phyloP scores from a whole-genome alignment of 1,140 invertebrate species.

The Hesperophylax magnus region DNA sequence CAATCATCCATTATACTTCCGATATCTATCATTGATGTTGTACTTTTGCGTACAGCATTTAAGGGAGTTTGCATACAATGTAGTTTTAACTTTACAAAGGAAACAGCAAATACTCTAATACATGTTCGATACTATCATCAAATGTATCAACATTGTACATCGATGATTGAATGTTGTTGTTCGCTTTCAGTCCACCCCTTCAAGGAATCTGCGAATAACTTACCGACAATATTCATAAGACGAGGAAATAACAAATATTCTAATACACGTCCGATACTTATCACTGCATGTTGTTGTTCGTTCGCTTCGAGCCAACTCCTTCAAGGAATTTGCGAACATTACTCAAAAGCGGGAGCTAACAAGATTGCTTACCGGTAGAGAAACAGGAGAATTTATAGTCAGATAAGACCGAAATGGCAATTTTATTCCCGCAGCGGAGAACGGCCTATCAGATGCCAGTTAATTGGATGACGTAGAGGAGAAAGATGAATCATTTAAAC shows the following conservation, averaged over 20 bases:
- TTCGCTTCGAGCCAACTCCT: not conserved
- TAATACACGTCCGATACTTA: not conserved
- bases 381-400: slow-evolving; percentile 12
- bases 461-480: slow-evolving; percentile 16
- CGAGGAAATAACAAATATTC: not conserved
- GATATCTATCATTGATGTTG: no score
- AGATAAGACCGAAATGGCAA: slow-evolving; percentile 13
- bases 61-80: no score
- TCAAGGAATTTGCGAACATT: not conserved
- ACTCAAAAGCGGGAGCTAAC: slow-evolving; percentile 3
- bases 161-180: no score
- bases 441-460: slow-evolving; percentile 11
- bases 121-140: no score
- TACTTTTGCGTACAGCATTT: no score
- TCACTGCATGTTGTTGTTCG: not conserved
- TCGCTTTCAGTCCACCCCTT: no score
- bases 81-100: no score
- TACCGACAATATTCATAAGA: not conserved
- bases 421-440: not conserved
- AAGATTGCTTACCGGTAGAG: not conserved
- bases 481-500: slow-evolving; percentile 10
- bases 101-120: no score
- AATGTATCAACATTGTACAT: no score
- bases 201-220: no score
- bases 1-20: no score